Base-by-base conservation (phyloP, 23 tunicate species). In the Trididemnum miniatum region DNA sequence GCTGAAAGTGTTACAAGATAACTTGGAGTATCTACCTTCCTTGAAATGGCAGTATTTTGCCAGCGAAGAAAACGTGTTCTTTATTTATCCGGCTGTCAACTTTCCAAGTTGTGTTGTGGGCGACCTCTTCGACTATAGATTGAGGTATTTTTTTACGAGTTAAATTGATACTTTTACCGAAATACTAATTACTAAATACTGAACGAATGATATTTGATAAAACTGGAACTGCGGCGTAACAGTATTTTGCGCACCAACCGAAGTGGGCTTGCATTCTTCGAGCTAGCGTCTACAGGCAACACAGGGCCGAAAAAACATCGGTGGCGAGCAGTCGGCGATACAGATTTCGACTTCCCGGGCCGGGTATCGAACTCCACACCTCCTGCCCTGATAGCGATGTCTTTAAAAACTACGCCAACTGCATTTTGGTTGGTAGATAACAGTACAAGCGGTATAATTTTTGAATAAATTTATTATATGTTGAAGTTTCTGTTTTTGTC, bases 1-100 rank as follows among this genome's bases (percentile, higher is more conserved):
- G 67, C 26, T 20, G 29, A 62, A 62, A 26, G 29, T n/a, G 26
- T 62, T 62, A 3, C 26, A 20, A 4, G n/a, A 62, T 3, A 69
- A 69, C 25, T 34, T 69, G 75, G 31, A 69, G 22, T 35, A 69
- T 9, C 38, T 69, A 5, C 75, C 35, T 31, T 69, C 75, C 4
- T 33, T 69, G 36, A 69, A 69, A 34, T 69, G 75, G 75, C 75
- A 69, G 25, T 69, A 69, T 34, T 69, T 69, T 69, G 75, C 75
- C 2, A 69, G 75, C n/a, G 37, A 69, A 69, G 20, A 7, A 4
- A 24, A 34, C 20, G 38, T 69, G 4, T 5, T 24, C 2, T 31
- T 5, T 22, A 22, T 69, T 15, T 69, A 69, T 69, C 75, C 75
- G 2, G 75, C 67, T 4, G 23, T 62, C 3, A 26, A 12, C 4